Evolutionary conservation across 2,797 vertebrate species (phyloP).

Genomic region (Steatocranus sp.): DNA sequence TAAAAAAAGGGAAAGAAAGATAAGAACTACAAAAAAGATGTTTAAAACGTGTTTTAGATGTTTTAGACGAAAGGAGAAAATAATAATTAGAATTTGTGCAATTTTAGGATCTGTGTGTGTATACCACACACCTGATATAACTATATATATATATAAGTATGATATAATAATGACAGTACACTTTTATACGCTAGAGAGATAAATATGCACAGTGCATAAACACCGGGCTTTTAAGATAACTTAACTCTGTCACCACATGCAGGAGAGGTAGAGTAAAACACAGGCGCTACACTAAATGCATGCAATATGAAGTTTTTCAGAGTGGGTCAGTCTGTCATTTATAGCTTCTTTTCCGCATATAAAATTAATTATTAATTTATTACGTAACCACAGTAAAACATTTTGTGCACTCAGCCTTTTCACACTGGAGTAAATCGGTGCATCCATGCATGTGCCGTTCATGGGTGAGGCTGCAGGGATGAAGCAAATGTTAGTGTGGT

Average conservation of each 20-base stretch:
- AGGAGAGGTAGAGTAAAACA: neutral
- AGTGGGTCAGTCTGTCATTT: conserved; percentile 1
- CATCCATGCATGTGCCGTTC: neutral
- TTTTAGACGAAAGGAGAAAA: neutral
- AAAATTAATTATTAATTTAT: conserved; percentile 69
- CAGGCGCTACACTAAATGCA: neutral
- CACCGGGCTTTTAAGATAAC: neutral
- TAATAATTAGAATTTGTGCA: neutral
- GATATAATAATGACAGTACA: neutral
- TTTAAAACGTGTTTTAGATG: neutral
- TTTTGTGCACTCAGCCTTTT: conserved; percentile 34
- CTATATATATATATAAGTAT: neutral
- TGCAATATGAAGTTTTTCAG: neutral
- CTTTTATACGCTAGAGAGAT: neutral
- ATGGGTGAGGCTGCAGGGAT: neutral
- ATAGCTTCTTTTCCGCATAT: conserved; percentile 34
- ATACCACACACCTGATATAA: neutral
- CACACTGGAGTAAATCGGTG: neutral
- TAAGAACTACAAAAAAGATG: neutral
- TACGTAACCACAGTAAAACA: conserved; percentile 56
- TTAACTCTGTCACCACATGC: neutral
- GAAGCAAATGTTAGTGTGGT: conserved; percentile 1
- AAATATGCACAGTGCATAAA: neutral
- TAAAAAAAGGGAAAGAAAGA: neutral
- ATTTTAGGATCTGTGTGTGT: neutral